These are phyloP conservation scores for Echinarachnius parma DNA, from an alignment of 53 echinoderm and acorn worm genomes.

Conservation along the genomic window DNA sequence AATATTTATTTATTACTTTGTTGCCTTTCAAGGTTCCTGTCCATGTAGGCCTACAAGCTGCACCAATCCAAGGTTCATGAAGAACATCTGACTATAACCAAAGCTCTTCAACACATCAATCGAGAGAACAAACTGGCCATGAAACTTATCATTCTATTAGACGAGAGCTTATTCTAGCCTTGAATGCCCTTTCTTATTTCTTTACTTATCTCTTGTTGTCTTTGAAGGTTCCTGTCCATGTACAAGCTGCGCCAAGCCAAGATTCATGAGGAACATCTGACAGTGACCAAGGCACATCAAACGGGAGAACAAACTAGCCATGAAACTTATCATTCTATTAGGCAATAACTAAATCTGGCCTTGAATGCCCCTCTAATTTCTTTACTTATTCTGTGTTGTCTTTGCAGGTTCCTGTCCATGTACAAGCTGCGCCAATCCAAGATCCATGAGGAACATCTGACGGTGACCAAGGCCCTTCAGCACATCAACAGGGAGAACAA, in stretches of 20 bases:
- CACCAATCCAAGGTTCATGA: slow-evolving; percentile 53
- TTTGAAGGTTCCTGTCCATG: slow-evolving; percentile 83
- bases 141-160: slow-evolving; percentile 78
- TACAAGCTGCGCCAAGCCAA: slow-evolving; percentile 68
- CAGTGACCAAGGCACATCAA: slow-evolving; percentile 90
- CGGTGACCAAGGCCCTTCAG: slow-evolving; percentile 80
- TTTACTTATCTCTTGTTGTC: not conserved
- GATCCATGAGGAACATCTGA: slow-evolving; percentile 73
- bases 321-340: too few relatives aligned
- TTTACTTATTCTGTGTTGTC: not conserved
- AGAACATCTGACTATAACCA: slow-evolving; percentile 68
- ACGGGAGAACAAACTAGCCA: slow-evolving; percentile 91
- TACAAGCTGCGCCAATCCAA: slow-evolving; percentile 68
- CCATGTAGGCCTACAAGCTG: slow-evolving; percentile 73
- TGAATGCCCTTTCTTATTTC: too few relatives aligned
- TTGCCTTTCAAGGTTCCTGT: slow-evolving; percentile 84
- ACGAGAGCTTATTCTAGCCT: too few relatives aligned
- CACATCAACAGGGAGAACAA: slow-evolving; percentile 97
- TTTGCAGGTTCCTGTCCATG: slow-evolving; percentile 83
- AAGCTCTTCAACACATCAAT: slow-evolving; percentile 79
- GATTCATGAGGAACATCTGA: slow-evolving; percentile 75
- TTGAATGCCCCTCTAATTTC: too few relatives aligned
- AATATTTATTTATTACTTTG: too few relatives aligned
- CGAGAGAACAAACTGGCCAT: slow-evolving; percentile 80
- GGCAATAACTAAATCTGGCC: too few relatives aligned